A percentile compares a stretch with the other conserved stretches of the same genome.
Conservation (phyloP, 1,140 invertebrate genomes). For the Parasteatoda tepidariorum region DNA sequence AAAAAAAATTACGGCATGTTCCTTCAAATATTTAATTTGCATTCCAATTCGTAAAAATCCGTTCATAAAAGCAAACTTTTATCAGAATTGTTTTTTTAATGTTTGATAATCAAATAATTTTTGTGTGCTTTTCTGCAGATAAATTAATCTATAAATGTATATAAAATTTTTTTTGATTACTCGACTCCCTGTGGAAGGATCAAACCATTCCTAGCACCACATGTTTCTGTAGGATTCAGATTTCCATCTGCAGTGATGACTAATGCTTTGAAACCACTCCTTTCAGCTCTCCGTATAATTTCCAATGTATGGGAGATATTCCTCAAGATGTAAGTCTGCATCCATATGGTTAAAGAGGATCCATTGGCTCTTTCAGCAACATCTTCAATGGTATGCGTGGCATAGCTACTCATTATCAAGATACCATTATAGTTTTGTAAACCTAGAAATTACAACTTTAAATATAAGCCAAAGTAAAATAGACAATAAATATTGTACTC, state of each 20-base stretch:
- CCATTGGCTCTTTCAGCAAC: conserved; percentile 78
- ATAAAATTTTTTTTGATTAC: too few relatives aligned
- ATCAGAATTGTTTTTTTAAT: too few relatives aligned
- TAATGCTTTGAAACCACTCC: conserved; percentile 67
- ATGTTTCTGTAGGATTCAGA: background rate
- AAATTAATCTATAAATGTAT: too few relatives aligned
- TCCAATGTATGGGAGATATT: conserved; percentile 71
- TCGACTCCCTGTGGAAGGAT: background rate
- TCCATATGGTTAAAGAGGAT: conserved; percentile 76
- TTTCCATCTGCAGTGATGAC: conserved; percentile 69
- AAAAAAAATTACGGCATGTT: too few relatives aligned
- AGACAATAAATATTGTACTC: too few relatives aligned
- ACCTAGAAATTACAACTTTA: background rate
- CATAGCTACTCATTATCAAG: conserved; percentile 85
- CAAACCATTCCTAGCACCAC: background rate
- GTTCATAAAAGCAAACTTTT: too few relatives aligned
- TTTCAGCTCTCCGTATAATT: conserved; percentile 66
- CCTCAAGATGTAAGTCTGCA: conserved; percentile 89
- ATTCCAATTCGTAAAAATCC: too few relatives aligned
- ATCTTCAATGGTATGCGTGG: conserved; percentile 89
- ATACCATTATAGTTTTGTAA: conserved; percentile 72
- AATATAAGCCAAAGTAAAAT: too few relatives aligned
- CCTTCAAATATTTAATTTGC: too few relatives aligned
- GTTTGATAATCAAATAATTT: too few relatives aligned
- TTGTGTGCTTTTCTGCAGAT: too few relatives aligned